Evolutionary conservation across 2,113 vertebrate genomes (phyloP).

Genomic region (Phalacrocorax pelagicus): DNA sequence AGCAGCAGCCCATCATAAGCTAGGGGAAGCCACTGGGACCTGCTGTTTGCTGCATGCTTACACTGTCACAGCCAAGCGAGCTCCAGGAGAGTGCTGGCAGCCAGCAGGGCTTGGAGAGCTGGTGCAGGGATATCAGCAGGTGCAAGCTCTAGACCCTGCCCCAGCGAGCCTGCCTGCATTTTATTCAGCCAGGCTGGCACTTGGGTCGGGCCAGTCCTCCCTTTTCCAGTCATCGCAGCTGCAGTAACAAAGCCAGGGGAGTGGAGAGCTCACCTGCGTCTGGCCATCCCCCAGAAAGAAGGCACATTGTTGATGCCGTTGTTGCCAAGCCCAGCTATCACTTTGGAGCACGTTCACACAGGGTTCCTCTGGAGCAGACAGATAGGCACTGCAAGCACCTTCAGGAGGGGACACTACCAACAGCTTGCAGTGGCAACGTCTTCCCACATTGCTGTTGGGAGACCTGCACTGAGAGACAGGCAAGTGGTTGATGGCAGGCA

Average conservation of each 20-base stretch:
- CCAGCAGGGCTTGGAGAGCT: neutral
- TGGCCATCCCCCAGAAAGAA: neutral
- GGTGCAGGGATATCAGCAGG: neutral
- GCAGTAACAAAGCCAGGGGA: neutral
- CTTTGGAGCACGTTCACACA: neutral
- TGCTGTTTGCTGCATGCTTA: neutral
- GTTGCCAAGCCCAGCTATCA: neutral
- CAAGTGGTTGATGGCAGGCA: neutral
- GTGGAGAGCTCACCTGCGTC: neutral
- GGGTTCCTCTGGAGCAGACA: neutral
- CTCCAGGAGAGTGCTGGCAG: neutral
- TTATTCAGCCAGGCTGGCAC: neutral
- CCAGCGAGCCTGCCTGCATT: neutral
- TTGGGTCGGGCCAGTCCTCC: rapidly evolving
- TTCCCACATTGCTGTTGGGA: neutral
- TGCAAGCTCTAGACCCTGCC: neutral
- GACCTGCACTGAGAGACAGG: neutral
- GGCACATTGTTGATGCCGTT: neutral
- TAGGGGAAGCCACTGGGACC: neutral
- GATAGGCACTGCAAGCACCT: neutral
- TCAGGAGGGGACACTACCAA: neutral
- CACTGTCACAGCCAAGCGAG: rapidly evolving
- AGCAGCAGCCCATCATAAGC: neutral
- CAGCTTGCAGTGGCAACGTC: neutral
- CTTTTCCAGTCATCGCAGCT: neutral